phyloP scores from a whole-genome alignment of 2,888 invertebrate species.

The Arrhopalites spinosus region DNA sequence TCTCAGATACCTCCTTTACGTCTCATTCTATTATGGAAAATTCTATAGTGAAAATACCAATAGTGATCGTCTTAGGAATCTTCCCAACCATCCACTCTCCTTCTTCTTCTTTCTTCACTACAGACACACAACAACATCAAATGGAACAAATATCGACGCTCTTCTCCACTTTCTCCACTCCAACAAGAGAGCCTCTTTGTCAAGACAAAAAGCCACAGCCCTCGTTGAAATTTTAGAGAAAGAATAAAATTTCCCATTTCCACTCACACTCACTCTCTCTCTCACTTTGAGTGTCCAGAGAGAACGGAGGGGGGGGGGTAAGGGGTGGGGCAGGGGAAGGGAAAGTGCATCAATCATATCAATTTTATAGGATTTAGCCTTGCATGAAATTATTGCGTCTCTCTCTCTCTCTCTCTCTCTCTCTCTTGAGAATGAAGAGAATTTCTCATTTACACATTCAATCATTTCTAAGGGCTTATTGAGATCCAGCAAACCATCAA shows the following conservation, averaged over 20 bases:
- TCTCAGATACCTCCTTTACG: neutral
- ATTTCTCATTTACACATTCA: slow-evolving; percentile 32
- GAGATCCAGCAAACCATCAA: slow-evolving; percentile 3
- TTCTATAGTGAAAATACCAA: slow-evolving; percentile 17
- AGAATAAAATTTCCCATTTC: neutral
- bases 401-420: too few species aligned
- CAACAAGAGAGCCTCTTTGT: neutral
- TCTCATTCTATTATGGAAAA: slow-evolving; percentile 14
- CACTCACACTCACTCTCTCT: neutral
- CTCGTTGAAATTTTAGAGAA: slow-evolving; percentile 1
- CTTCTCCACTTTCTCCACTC: neutral
- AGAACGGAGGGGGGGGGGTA: neutral
- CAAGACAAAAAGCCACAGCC: slow-evolving; percentile 11
- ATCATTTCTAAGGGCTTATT: slow-evolving; percentile 9
- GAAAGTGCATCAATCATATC: slow-evolving; percentile 21
- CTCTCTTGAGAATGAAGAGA: neutral
- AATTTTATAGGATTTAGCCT: neutral
- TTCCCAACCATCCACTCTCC: neutral
- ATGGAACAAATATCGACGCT: neutral
- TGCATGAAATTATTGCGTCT: slow-evolving; percentile 16
- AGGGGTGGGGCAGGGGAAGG: neutral
- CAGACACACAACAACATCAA: neutral
- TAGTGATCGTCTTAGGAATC: slow-evolving; percentile 10
- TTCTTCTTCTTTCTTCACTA: neutral
- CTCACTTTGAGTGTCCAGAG: neutral